phyloP scores from a whole-genome alignment of 2,888 invertebrate genomes.

The Pteria penguin region DNA sequence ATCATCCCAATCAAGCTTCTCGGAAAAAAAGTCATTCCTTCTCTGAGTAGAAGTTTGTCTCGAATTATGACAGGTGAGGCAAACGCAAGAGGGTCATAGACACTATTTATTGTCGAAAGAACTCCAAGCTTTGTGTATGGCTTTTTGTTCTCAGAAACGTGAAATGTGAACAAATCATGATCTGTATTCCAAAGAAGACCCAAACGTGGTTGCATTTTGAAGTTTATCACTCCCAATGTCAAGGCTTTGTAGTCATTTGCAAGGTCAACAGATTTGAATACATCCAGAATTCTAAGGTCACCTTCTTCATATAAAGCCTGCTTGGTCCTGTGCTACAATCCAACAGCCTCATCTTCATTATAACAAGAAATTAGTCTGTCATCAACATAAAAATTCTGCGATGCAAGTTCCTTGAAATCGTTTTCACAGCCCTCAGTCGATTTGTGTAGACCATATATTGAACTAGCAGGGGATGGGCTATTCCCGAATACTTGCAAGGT shows the following conservation, averaged over 20 bases:
- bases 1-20: not conserved
- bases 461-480: not conserved
- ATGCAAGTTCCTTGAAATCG: not conserved
- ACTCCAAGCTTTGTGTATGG: conserved; percentile 11
- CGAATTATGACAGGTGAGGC: not conserved
- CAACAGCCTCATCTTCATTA: conserved; percentile 22
- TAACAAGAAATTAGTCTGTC: not conserved
- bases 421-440: not conserved
- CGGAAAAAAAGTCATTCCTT: not conserved
- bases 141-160: not conserved
- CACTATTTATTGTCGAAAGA: conserved; percentile 12
- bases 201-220: not conserved
- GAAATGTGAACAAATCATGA: conserved; percentile 6
- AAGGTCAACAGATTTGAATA: not conserved
- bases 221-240: conserved; percentile 16
- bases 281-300: conserved; percentile 12
- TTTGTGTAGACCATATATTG: not conserved
- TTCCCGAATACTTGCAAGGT: conserved; percentile 27
- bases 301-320: conserved; percentile 16
- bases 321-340: conserved; percentile 34
- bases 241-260: conserved; percentile 15
- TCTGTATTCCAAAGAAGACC: conserved; percentile 12
- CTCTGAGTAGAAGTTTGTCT: not conserved
- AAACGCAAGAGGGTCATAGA: not conserved
- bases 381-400: not conserved